These are phyloP conservation scores for Leistus spinibarbis DNA, from an alignment of 2,888 invertebrate species.

Conservation along the genomic window DNA sequence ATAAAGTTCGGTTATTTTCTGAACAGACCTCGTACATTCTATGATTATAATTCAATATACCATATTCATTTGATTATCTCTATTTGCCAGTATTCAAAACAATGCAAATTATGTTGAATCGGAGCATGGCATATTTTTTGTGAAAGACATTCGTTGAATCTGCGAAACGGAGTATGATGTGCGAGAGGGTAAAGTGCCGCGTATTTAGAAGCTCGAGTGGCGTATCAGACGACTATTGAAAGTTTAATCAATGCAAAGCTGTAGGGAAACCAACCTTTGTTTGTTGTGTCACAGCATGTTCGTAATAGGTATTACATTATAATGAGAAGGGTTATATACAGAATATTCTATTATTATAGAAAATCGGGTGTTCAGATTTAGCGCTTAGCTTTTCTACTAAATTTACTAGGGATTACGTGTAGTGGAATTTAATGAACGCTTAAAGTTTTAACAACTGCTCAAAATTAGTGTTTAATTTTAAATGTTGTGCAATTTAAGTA, in stretches of 20 bases:
- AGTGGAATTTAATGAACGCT: too few species aligned
- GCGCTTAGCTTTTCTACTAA: background rate
- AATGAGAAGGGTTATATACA: background rate
- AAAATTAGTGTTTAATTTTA: too few species aligned
- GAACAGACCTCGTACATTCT: too few species aligned
- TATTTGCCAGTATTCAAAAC: too few species aligned
- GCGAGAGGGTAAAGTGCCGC: background rate
- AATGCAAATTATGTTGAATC: too few species aligned
- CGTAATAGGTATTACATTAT: conserved; percentile 2
- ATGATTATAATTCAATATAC: too few species aligned
- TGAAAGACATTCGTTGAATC: background rate
- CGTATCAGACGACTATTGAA: conserved; percentile 3
- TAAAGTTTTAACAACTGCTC: too few species aligned
- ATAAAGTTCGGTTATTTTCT: too few species aligned
- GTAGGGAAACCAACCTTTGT: conserved; percentile 8
- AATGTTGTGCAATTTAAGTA: too few species aligned
- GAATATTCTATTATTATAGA: background rate
- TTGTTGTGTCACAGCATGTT: background rate
- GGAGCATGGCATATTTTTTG: too few species aligned
- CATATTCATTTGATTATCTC: too few species aligned
- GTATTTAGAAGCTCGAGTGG: conserved; percentile 8
- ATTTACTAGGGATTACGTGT: background rate
- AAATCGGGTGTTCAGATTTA: background rate
- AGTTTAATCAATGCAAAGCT: conserved; percentile 13
- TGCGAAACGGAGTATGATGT: background rate